These are phyloP conservation scores for Synergus itoensis DNA, from an alignment of 2,888 invertebrate genomes.

Conservation along the genomic window DNA sequence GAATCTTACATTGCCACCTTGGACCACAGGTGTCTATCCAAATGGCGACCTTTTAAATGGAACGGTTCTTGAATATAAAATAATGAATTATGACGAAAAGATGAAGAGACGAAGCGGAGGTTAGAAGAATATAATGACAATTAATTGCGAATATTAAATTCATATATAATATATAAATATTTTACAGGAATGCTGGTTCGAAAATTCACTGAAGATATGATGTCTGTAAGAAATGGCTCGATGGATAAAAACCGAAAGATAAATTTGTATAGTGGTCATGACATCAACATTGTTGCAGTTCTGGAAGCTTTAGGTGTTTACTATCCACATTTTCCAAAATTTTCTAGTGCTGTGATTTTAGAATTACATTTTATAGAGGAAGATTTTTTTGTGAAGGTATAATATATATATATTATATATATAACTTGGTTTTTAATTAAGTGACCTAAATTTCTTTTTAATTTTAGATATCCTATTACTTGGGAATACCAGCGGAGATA, in stretches of 20 bases:
- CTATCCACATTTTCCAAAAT: slow-evolving; percentile 67
- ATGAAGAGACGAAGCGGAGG: slow-evolving; percentile 80
- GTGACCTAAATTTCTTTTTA: background rate
- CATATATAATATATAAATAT: background rate
- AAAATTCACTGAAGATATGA: slow-evolving; percentile 50
- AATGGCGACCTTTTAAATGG: slow-evolving; percentile 80
- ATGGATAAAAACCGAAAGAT: slow-evolving; percentile 70
- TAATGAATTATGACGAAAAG: slow-evolving; percentile 79
- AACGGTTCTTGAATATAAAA: slow-evolving; percentile 79
- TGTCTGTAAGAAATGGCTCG: slow-evolving; percentile 64
- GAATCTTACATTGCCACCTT: slow-evolving; percentile 80
- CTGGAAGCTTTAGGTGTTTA: slow-evolving; percentile 67
- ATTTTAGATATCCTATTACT: background rate
- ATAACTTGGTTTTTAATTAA: background rate
- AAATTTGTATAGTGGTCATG: slow-evolving; percentile 69
- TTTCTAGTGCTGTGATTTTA: slow-evolving; percentile 67
- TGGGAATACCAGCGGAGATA: background rate
- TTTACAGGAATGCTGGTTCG: slow-evolving; percentile 54
- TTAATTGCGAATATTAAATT: background rate
- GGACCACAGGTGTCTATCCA: slow-evolving; percentile 79
- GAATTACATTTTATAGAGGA: slow-evolving; percentile 63
- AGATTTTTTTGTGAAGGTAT: slow-evolving; percentile 67
- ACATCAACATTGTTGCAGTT: slow-evolving; percentile 68
- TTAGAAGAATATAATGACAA: slow-evolving; percentile 53
- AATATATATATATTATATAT: too few relatives aligned